phyloP scores from a whole-genome alignment of 2,888 invertebrate genomes.

The Latrodectus elegans region DNA sequence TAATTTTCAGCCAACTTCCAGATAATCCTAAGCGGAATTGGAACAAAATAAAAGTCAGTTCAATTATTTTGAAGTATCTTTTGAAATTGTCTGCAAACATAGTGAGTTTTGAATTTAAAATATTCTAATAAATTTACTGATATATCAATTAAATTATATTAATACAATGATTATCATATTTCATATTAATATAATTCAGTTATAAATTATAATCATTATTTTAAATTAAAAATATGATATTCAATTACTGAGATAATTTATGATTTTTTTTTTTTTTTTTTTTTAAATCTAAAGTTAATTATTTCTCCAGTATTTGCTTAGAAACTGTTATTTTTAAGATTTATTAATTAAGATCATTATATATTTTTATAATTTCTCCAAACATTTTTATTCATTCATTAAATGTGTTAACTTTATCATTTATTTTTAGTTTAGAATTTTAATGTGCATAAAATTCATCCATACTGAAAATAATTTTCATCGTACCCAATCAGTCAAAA shows the following conservation, averaged over 20 bases:
- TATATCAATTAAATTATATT: not conserved
- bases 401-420: too few species aligned
- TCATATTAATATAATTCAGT: not conserved
- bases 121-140: not conserved
- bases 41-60: slow-evolving; percentile 51
- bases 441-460: too few species aligned
- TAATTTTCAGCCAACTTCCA: slow-evolving; percentile 46
- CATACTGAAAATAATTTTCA: too few species aligned
- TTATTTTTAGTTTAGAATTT: too few species aligned
- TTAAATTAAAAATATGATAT: not conserved
- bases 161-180: not conserved
- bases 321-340: too few species aligned
- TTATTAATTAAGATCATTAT: too few species aligned
- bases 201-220: not conserved
- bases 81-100: slow-evolving; percentile 40
- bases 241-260: not conserved
- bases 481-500: too few species aligned
- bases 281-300: too few species aligned
- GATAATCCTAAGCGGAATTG: slow-evolving; percentile 69
- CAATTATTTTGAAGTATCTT: slow-evolving; percentile 64
- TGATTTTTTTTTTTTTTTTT: too few species aligned
- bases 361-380: too few species aligned
- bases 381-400: too few species aligned
- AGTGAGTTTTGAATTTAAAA: slow-evolving; percentile 41
- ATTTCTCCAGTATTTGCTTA: too few species aligned